Evolutionary conservation across 2,113 vertebrate genomes (phyloP).

Genomic region (Arvicanthis niloticus): DNA sequence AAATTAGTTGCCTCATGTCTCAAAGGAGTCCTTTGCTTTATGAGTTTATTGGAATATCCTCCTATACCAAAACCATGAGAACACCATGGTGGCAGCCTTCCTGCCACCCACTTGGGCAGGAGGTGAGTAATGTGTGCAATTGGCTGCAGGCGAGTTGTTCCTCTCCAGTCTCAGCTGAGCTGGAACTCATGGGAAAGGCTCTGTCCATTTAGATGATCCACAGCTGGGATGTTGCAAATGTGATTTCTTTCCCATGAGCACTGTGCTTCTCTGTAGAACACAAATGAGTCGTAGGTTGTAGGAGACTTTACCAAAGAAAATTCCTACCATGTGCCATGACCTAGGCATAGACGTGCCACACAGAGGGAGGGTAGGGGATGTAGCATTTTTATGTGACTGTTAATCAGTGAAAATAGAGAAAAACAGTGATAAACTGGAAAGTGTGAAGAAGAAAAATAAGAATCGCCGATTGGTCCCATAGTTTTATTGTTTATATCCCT

Average conservation of each 20-base stretch:
- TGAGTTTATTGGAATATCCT: constrained; percentile 44
- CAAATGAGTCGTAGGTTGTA: not conserved
- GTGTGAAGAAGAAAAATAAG: constrained; percentile 36
- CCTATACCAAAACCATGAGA: constrained; percentile 52
- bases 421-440: constrained; percentile 13
- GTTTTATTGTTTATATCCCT: not conserved
- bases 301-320: not conserved
- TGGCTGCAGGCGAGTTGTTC: constrained; percentile 21
- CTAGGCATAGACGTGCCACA: not conserved
- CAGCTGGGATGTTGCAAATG: not conserved
- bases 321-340: not conserved
- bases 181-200: constrained; percentile 19
- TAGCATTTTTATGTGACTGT: constrained; percentile 16
- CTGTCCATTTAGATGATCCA: not conserved
- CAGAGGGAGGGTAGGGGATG: not conserved
- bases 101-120: not conserved
- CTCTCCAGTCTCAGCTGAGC: not conserved
- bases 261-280: not conserved
- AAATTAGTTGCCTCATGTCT: constrained; percentile 31
- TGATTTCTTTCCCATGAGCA: not conserved
- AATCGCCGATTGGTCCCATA: not conserved
- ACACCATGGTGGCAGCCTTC: constrained; percentile 22
- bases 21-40: constrained; percentile 48
- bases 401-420: constrained; percentile 15
- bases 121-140: constrained; percentile 43